Evolutionary conservation across 1,140 invertebrate species (phyloP).

Genomic region (Sycophaga agraensis): DNA sequence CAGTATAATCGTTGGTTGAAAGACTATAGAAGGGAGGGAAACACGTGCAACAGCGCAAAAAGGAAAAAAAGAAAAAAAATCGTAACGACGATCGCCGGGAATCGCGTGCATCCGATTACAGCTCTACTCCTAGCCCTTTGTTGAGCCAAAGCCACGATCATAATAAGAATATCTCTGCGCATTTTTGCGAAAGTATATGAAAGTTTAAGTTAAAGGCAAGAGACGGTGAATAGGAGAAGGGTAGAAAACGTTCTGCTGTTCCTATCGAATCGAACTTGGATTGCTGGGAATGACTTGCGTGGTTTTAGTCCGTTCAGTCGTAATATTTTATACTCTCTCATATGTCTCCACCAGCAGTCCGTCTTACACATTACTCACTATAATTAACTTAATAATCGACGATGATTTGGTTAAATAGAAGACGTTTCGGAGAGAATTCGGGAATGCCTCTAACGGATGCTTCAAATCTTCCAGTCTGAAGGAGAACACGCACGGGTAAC

Average conservation of each 20-base stretch:
- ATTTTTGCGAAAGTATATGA: conserved; percentile 39
- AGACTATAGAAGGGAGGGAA: too few species aligned
- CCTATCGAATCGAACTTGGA: conserved; percentile 32
- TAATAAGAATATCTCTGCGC: conserved; percentile 35
- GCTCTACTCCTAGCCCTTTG: conserved; percentile 7
- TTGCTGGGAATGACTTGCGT: conserved; percentile 39
- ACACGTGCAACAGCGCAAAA: background rate
- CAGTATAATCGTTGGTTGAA: conserved; percentile 5
- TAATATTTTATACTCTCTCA: conserved; percentile 22
- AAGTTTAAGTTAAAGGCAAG: conserved; percentile 15
- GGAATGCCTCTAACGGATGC: conserved; percentile 12
- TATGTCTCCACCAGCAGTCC: background rate
- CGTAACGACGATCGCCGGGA: conserved; percentile 28
- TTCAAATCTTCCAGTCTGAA: conserved; percentile 22
- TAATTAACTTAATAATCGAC: conserved; percentile 43
- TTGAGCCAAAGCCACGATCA: too few species aligned
- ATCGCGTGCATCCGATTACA: conserved; percentile 33
- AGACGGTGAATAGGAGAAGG: background rate
- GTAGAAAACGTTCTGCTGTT: background rate
- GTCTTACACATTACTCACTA: conserved; percentile 36
- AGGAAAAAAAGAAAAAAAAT: conserved; percentile 30
- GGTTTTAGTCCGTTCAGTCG: conserved; percentile 37
- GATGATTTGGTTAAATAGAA: conserved; percentile 31
- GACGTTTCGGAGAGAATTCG: background rate
- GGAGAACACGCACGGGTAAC: background rate